phyloP scores from a whole-genome alignment of 2,888 invertebrate species.

The Resseliella maxima region DNA sequence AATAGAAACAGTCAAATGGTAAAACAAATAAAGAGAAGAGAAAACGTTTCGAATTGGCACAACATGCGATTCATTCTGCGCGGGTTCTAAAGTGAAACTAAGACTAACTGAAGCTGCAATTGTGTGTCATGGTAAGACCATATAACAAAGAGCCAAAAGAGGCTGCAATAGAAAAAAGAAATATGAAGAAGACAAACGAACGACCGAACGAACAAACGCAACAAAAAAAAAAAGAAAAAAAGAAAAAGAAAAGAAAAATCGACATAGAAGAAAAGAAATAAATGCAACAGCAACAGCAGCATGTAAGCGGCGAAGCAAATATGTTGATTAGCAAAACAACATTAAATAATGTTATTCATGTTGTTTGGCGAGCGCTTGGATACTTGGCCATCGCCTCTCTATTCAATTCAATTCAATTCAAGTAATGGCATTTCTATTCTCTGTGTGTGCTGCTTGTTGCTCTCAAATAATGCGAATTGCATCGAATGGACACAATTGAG shows the following conservation, averaged over 20 bases:
- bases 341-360: constrained; percentile 53
- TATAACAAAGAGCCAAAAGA: not conserved
- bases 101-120: not conserved
- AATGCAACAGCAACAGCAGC: constrained; percentile 21
- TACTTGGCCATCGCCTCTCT: constrained; percentile 2
- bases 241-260: not conserved
- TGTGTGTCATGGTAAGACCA: not conserved
- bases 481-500: not conserved
- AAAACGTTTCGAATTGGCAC: not conserved
- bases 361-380: constrained; percentile 32
- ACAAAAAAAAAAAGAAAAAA: not conserved
- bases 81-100: not conserved
- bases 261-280: not conserved
- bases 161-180: not conserved
- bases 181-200: too few relatives aligned
- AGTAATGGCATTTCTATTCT: constrained; percentile 31
- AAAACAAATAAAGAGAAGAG: not conserved
- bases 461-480: constrained; percentile 25
- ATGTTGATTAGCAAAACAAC: constrained; percentile 48
- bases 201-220: not conserved
- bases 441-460: not conserved
- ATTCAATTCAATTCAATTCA: not conserved
- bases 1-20: not conserved
- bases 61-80: not conserved
- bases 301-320: constrained; percentile 41